These are phyloP conservation scores for Lasioglossum villosulum DNA, from an alignment of 2,888 invertebrate species.

Conservation along the genomic window DNA sequence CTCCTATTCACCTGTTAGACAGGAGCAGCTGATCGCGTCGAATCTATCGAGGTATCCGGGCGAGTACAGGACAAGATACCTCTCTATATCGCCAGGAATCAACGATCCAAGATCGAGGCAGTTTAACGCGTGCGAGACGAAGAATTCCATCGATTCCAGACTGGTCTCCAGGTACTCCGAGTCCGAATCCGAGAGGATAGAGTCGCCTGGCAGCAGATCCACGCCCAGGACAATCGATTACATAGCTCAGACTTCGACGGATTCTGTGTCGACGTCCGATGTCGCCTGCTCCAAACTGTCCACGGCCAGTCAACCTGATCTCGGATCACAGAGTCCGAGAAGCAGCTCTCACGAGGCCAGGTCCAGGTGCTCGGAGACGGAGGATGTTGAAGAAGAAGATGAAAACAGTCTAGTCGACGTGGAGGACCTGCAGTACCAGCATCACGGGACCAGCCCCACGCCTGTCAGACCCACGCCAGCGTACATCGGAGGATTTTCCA, in stretches of 20 bases:
- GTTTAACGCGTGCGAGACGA: slow-evolving; percentile 39
- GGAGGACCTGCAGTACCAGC: slow-evolving; percentile 87
- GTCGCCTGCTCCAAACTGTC: slow-evolving; percentile 46
- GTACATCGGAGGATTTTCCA: slow-evolving; percentile 80
- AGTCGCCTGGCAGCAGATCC: slow-evolving; percentile 48
- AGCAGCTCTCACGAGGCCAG: slow-evolving; percentile 76
- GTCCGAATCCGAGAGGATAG: slow-evolving; percentile 53
- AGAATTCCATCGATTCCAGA: slow-evolving; percentile 41
- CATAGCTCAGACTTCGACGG: slow-evolving; percentile 36
- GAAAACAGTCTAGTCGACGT: slow-evolving; percentile 90
- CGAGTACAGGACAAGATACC: slow-evolving; percentile 66
- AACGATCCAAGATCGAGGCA: slow-evolving; percentile 42
- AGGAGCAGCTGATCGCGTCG: slow-evolving; percentile 54
- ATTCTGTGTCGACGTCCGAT: slow-evolving; percentile 42
- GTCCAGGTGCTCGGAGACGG: slow-evolving; percentile 82
- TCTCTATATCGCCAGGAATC: slow-evolving; percentile 52
- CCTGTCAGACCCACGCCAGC: slow-evolving; percentile 82
- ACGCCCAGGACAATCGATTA: slow-evolving; percentile 57
- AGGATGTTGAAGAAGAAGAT: slow-evolving; percentile 89
- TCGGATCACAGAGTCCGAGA: slow-evolving; percentile 76
- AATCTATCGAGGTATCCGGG: slow-evolving; percentile 59
- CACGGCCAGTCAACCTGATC: slow-evolving; percentile 59
- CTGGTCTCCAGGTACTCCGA: slow-evolving; percentile 62
- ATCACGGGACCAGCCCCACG: slow-evolving; percentile 68
- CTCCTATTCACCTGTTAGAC: slow-evolving; percentile 70